Conservation (phyloP, 2,888 invertebrate genomes). For the Aphidius colemani region DNA sequence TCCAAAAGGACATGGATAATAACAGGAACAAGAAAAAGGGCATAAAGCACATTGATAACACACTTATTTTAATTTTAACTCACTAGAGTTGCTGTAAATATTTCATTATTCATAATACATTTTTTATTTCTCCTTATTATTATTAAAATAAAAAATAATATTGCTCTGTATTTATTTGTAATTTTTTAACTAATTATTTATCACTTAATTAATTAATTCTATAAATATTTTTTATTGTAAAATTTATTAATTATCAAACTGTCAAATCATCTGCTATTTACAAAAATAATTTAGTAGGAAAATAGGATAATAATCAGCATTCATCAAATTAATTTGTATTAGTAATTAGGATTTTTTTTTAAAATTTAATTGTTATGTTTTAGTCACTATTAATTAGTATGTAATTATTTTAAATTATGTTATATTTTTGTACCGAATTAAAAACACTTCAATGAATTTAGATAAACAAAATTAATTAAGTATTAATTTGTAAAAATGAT, state of each 20-base stretch:
- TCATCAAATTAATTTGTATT: constrained; percentile 39
- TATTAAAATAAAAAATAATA: neutral
- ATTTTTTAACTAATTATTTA: constrained; percentile 17
- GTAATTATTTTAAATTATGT: no score
- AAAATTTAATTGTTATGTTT: constrained; percentile 40
- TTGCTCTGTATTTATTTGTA: constrained; percentile 8
- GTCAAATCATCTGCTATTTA: constrained; percentile 4
- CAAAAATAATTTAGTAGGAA: constrained; percentile 33
- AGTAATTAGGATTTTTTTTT: constrained; percentile 46
- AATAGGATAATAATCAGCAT: constrained; percentile 5
- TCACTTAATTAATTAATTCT: neutral
- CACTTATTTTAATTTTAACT: constrained; percentile 53
- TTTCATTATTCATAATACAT: constrained; percentile 4
- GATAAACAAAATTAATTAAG: no score
- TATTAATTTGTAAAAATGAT: no score
- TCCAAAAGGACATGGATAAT: constrained; percentile 60
- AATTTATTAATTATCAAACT: constrained; percentile 3
- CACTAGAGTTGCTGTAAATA: constrained; percentile 47
- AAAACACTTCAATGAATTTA: no score
- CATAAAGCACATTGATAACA: constrained; percentile 61
- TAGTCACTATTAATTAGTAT: constrained; percentile 40
- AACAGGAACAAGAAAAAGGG: constrained; percentile 56
- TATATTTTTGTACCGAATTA: no score
- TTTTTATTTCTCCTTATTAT: no score
- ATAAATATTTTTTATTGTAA: no score